Conservation (phyloP, 2,888 invertebrate species). For the Catocala sponsa region DNA sequence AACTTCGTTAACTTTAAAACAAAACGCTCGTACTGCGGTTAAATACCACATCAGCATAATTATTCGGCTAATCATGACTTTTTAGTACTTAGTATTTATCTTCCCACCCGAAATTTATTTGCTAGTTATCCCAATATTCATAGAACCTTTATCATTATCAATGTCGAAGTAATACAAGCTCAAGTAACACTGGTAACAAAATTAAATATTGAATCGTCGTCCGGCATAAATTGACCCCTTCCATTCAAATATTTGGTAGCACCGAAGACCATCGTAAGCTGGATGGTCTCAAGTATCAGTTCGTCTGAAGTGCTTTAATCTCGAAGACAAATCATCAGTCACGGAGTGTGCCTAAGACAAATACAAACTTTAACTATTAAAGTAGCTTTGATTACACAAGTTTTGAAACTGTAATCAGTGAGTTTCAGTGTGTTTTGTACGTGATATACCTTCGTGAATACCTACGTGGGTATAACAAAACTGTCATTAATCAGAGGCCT, state of each 20-base stretch:
- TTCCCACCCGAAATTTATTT: too few species aligned
- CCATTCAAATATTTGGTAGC: neutral
- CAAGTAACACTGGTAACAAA: too few species aligned
- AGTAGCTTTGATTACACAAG: constrained; percentile 44
- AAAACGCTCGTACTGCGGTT: too few species aligned
- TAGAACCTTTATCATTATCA: too few species aligned
- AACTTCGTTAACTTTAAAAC: too few species aligned
- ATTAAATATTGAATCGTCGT: neutral
- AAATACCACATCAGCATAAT: too few species aligned
- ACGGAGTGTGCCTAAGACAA: constrained; percentile 33
- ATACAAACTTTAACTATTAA: constrained; percentile 41
- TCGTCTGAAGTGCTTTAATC: constrained; percentile 16
- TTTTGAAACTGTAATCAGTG: constrained; percentile 35
- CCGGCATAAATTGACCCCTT: constrained; percentile 2
- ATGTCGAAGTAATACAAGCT: too few species aligned
- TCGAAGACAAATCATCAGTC: constrained; percentile 25
- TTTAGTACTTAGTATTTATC: too few species aligned
- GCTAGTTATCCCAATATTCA: too few species aligned
- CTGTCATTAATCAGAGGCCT: too few species aligned
- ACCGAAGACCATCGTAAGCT: neutral
- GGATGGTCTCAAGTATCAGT: neutral
- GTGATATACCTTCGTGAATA: neutral
- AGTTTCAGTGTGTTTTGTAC: constrained; percentile 8
- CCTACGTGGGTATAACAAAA: too few species aligned
- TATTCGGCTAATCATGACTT: too few species aligned